phyloP scores from a whole-genome alignment of 2,888 invertebrate genomes.

The Hirtodrosophila cameraria region DNA sequence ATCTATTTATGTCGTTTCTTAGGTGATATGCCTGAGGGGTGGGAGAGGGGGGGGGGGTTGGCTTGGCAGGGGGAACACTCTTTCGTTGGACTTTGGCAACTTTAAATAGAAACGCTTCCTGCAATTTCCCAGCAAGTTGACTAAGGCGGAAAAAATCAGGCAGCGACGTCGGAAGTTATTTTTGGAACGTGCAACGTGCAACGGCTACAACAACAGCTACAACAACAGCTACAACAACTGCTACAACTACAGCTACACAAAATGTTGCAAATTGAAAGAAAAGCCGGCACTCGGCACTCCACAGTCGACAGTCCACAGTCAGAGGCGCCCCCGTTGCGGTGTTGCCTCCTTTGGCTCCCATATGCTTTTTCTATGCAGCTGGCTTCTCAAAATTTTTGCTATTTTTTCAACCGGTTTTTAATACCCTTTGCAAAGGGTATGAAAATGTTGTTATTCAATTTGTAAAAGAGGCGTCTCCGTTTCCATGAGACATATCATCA shows the following conservation, averaged over 20 bases:
- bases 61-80: too few relatives aligned
- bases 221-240: too few relatives aligned
- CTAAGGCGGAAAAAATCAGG: constrained; percentile 65
- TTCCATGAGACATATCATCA: too few relatives aligned
- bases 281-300: constrained; percentile 46
- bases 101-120: constrained; percentile 73
- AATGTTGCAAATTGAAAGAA: constrained; percentile 79
- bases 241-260: too few relatives aligned
- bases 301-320: constrained; percentile 7
- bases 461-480: too few relatives aligned
- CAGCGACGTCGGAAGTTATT: constrained; percentile 72
- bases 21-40: not conserved
- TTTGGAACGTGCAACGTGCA: constrained; percentile 69
- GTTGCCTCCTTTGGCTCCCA: constrained; percentile 33
- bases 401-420: constrained; percentile 11
- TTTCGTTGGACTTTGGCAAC: constrained; percentile 50
- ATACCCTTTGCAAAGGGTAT: too few relatives aligned
- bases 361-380: constrained; percentile 62
- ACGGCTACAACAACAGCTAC: too few relatives aligned
- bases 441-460: too few relatives aligned
- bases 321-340: constrained; percentile 6
- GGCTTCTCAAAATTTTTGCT: constrained; percentile 33
- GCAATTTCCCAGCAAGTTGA: constrained; percentile 64
- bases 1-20: constrained; percentile 6
- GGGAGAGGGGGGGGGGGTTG: not conserved